Evolutionary conservation across 2,797 vertebrate genomes (phyloP).

Genomic region (Periophthalmus magnuspinnatus): DNA sequence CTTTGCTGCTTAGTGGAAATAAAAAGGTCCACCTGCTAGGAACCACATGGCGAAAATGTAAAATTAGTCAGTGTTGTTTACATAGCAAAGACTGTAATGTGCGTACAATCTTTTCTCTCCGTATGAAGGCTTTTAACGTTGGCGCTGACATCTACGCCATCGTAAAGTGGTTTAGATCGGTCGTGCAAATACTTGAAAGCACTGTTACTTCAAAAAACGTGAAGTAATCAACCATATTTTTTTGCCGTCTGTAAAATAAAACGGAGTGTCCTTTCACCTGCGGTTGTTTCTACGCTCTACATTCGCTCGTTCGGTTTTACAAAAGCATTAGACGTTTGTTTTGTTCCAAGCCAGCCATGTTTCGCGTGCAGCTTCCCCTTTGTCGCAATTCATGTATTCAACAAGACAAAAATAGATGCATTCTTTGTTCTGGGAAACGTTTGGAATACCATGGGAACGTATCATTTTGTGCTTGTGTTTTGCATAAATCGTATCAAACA

Average conservation of each 20-base stretch:
- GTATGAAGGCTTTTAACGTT: background rate
- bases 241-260: too few species aligned
- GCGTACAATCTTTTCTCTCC: background rate
- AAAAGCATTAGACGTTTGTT: background rate
- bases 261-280: too few species aligned
- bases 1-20: conserved; percentile 17
- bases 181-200: background rate
- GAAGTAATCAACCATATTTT: background rate
- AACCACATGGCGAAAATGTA: conserved; percentile 16
- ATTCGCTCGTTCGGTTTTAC: background rate
- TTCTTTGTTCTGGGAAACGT: conserved; percentile 71
- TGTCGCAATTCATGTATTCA: conserved; percentile 78
- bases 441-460: conserved; percentile 68
- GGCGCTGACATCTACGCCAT: background rate
- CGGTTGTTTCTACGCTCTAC: too few species aligned
- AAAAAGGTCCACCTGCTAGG: conserved; percentile 21
- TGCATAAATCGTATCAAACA: conserved; percentile 64
- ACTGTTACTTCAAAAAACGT: background rate
- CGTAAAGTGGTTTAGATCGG: too few species aligned
- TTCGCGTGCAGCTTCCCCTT: conserved; percentile 77
- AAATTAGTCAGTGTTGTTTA: conserved; percentile 19
- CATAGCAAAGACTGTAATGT: background rate
- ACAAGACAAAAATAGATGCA: conserved; percentile 72
- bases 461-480: conserved; percentile 68
- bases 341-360: conserved; percentile 64